Conservation (phyloP, 2,113 vertebrate species). For the Brachyhypopomus gauderio region DNA sequence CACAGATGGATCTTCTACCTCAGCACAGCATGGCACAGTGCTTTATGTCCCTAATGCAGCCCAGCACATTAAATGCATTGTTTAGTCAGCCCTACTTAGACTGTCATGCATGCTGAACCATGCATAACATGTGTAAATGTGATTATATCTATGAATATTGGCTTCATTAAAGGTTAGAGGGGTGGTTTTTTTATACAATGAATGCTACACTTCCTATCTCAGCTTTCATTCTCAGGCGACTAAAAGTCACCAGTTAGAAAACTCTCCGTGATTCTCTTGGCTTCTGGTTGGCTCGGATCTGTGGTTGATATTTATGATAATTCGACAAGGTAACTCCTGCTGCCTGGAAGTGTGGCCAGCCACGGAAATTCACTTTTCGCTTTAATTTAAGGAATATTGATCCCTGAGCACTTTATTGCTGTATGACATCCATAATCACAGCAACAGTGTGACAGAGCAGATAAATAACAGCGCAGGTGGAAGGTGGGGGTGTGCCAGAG, state of each 20-base stretch:
- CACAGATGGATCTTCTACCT: constrained; percentile 30
- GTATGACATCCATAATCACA: constrained; percentile 84
- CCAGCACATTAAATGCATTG: constrained; percentile 2
- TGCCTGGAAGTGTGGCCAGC: constrained; percentile 69
- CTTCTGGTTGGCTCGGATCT: constrained; percentile 61
- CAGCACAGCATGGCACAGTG: constrained; percentile 16
- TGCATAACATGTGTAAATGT: constrained; percentile 2
- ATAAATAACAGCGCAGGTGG: constrained; percentile 73
- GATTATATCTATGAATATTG: no score
- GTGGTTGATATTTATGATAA: constrained; percentile 68
- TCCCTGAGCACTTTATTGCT: constrained; percentile 74
- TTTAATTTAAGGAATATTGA: constrained; percentile 85
- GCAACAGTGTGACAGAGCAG: constrained; percentile 76
- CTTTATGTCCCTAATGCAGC: constrained; percentile 16
- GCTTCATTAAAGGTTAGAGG: no score
- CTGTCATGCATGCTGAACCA: not conserved
- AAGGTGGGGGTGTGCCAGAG: constrained; percentile 60
- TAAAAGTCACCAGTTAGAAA: not conserved
- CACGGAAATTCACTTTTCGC: constrained; percentile 81
- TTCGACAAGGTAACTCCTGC: constrained; percentile 72
- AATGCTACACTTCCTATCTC: not conserved
- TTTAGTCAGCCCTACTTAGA: constrained; percentile 1
- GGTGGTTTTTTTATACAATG: not conserved
- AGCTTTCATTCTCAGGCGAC: not conserved
- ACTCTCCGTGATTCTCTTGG: constrained; percentile 1